Conservation (phyloP, 1,140 invertebrate genomes). For the Lithobius niger region DNA sequence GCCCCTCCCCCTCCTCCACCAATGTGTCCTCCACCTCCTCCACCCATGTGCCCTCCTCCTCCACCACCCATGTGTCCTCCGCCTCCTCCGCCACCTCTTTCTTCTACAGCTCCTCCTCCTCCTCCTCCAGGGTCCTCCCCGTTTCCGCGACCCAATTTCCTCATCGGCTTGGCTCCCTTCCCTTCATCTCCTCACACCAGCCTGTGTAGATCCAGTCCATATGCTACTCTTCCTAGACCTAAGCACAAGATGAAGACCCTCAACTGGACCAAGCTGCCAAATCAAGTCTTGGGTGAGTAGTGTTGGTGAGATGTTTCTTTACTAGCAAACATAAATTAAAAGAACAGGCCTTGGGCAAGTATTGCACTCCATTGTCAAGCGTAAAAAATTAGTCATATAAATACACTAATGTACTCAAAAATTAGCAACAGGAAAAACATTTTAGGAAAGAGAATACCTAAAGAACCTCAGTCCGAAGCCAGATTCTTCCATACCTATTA, state of each 20-base stretch:
- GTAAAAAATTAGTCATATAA: too few species aligned
- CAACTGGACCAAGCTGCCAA: constrained; percentile 34
- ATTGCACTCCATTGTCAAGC: too few species aligned
- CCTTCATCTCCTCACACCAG: background rate
- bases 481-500: too few species aligned
- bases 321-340: too few species aligned
- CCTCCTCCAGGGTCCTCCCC: constrained; percentile 1
- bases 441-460: too few species aligned
- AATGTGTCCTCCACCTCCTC: constrained; percentile 15
- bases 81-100: constrained; percentile 3
- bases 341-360: too few species aligned
- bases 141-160: constrained; percentile 1
- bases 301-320: too few species aligned
- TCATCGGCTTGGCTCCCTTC: too few species aligned
- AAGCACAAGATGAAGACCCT: constrained; percentile 31
- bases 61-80: constrained; percentile 12
- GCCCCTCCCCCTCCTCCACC: constrained; percentile 8
- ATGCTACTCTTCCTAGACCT: constrained; percentile 24
- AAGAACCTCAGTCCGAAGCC: too few species aligned
- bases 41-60: constrained; percentile 20
- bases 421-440: too few species aligned
- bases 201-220: constrained; percentile 1
- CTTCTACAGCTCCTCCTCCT: constrained; percentile 16
- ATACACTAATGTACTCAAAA: too few species aligned
- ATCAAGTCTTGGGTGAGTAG: constrained; percentile 16